Percentiles rank a stretch among this genome's conserved stretches.
Conservation (phyloP, 2,888 invertebrate genomes). For the Neria commutata region DNA sequence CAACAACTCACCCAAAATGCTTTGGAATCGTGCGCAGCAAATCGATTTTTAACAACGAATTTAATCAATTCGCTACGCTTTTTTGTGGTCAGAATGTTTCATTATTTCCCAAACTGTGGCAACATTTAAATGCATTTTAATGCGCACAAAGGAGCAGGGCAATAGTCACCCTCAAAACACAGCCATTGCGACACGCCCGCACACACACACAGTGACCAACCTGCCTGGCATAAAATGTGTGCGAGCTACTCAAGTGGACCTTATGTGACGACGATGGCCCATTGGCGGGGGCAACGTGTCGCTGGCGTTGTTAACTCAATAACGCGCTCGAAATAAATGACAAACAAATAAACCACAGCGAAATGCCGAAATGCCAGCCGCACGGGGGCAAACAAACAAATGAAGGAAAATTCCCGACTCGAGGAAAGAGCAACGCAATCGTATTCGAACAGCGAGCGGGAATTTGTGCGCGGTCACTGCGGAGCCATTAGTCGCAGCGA, state of each 20-base stretch:
- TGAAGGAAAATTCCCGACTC: constrained; percentile 9
- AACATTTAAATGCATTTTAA: constrained; percentile 44
- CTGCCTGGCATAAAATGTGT: background rate
- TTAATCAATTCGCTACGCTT: constrained; percentile 52
- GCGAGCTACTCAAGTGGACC: too few relatives aligned
- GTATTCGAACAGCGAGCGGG: background rate
- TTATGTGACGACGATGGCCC: too few relatives aligned
- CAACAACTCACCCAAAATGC: constrained; percentile 10
- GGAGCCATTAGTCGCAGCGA: constrained; percentile 44
- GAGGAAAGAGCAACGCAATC: background rate
- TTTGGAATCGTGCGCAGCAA: constrained; percentile 42
- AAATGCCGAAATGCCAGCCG: too few relatives aligned
- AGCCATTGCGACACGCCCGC: background rate
- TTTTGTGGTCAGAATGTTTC: constrained; percentile 45
- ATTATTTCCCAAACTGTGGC: constrained; percentile 27
- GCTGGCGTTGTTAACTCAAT: constrained; percentile 7
- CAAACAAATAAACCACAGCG: constrained; percentile 14
- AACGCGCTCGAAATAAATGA: constrained; percentile 14
- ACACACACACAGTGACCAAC: background rate
- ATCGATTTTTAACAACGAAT: constrained; percentile 40
- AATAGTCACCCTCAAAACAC: background rate
- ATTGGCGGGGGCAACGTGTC: background rate
- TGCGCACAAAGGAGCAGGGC: constrained; percentile 9
- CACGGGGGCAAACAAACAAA: background rate
- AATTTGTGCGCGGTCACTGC: constrained; percentile 42